phyloP scores from a whole-genome alignment of 2,797 vertebrate genomes.

The Mormyrus hasselquistii region DNA sequence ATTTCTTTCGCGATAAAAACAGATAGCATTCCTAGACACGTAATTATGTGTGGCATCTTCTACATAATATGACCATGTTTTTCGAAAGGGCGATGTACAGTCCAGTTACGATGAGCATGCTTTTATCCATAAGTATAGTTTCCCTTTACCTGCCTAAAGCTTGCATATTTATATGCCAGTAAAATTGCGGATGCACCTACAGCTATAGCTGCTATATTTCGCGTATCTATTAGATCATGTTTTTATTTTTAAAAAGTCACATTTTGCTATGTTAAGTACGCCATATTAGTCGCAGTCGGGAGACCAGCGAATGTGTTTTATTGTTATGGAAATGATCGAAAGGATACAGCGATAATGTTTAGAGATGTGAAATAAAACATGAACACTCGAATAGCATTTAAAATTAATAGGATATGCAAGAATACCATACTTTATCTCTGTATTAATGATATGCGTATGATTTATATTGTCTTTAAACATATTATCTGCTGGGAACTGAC shows the following conservation, averaged over 20 bases:
- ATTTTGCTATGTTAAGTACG: slow-evolving; percentile 15
- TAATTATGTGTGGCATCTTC: background rate
- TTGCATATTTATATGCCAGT: slow-evolving; percentile 12
- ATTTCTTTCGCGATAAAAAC: background rate
- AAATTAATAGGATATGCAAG: background rate
- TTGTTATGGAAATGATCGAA: background rate
- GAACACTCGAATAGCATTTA: background rate
- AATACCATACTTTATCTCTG: background rate
- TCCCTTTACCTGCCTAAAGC: slow-evolving; percentile 2
- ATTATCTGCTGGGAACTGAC: background rate
- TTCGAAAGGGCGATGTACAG: slow-evolving; percentile 1
- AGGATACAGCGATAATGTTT: background rate
- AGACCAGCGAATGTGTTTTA: slow-evolving; percentile 4
- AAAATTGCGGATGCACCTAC: slow-evolving; percentile 22
- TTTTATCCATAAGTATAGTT: slow-evolving; percentile 13
- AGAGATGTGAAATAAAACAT: background rate
- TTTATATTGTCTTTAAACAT: background rate
- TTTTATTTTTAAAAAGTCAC: slow-evolving; percentile 6
- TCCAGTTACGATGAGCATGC: background rate
- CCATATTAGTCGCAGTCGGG: background rate
- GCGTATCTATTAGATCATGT: slow-evolving; percentile 12
- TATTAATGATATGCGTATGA: background rate
- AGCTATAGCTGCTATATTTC: slow-evolving; percentile 17
- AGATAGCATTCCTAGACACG: background rate
- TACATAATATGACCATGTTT: background rate